phyloP scores from a whole-genome alignment of 2,888 invertebrate genomes.

The Tinea pellionella region DNA sequence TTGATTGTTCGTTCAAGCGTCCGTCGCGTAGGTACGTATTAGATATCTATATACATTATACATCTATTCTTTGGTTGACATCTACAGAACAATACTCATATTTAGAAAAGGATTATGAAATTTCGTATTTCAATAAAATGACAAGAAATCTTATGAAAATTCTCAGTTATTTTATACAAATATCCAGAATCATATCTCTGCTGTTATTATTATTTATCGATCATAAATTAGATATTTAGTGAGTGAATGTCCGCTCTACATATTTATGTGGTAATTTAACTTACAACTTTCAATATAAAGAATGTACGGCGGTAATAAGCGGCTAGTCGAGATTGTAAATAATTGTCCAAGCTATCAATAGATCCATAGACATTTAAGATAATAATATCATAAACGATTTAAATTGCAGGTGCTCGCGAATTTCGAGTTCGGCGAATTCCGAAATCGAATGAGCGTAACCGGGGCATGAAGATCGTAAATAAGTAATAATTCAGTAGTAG shows the following conservation, averaged over 20 bases:
- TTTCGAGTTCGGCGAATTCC: constrained; percentile 9
- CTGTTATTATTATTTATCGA: constrained; percentile 4
- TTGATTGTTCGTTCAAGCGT: not conserved
- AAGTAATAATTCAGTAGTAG: constrained; percentile 14
- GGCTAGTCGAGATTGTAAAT: not conserved
- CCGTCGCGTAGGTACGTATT: not conserved
- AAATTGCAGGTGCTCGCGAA: constrained; percentile 13
- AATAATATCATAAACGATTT: constrained; percentile 13
- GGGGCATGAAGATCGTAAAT: constrained; percentile 14
- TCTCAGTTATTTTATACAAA: not conserved
- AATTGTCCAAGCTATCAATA: constrained; percentile 11
- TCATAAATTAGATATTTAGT: constrained; percentile 4
- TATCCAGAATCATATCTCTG: not conserved
- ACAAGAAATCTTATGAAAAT: not conserved
- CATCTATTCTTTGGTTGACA: no score
- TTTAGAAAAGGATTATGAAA: not conserved
- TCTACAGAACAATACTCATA: no score
- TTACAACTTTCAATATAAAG: constrained; percentile 11
- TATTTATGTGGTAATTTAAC: not conserved
- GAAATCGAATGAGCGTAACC: constrained; percentile 11
- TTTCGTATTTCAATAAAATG: not conserved
- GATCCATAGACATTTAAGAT: constrained; percentile 13
- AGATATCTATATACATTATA: no score
- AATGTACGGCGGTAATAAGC: not conserved
- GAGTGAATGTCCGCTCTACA: constrained; percentile 12